Conservation (phyloP, 1,140 invertebrate species). For the Drosophila paulistorum region DNA sequence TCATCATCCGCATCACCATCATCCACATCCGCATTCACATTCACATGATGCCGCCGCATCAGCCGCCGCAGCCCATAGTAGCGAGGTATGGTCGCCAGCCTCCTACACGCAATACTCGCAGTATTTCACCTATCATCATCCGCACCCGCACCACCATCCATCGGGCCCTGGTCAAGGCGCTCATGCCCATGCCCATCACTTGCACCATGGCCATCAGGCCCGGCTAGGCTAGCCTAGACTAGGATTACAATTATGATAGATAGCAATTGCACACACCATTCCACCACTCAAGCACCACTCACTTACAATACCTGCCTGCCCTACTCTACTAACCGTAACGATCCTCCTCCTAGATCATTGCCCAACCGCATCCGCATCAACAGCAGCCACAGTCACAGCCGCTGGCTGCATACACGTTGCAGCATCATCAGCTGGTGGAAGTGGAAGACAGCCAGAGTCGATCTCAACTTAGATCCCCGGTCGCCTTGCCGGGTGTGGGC, state of each 20-base stretch:
- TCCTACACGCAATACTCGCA: slow-evolving; percentile 83
- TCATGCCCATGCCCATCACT: slow-evolving; percentile 65
- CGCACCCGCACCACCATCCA: slow-evolving; percentile 84
- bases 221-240: slow-evolving; percentile 61
- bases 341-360: slow-evolving; percentile 68
- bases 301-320: slow-evolving; percentile 26
- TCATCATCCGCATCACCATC: slow-evolving; percentile 45
- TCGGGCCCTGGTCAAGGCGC: slow-evolving; percentile 47
- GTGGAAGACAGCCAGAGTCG: slow-evolving; percentile 47
- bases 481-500: slow-evolving; percentile 59
- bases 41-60: slow-evolving; percentile 38
- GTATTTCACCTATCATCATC: slow-evolving; percentile 79
- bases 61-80: slow-evolving; percentile 41
- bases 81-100: slow-evolving; percentile 83
- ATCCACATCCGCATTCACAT: slow-evolving; percentile 36
- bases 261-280: slow-evolving; percentile 30
- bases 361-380: slow-evolving; percentile 71
- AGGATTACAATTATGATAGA: slow-evolving; percentile 43
- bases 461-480: slow-evolving; percentile 51
- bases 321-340: slow-evolving; percentile 69
- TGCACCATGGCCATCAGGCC: slow-evolving; percentile 71
- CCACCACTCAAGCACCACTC: slow-evolving; percentile 27
- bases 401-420: slow-evolving; percentile 48
- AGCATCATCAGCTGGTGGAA: slow-evolving; percentile 53
- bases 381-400: slow-evolving; percentile 52